These are phyloP conservation scores for Hirtodrosophila histrioides DNA, from an alignment of 2,888 invertebrate genomes.

Conservation along the genomic window DNA sequence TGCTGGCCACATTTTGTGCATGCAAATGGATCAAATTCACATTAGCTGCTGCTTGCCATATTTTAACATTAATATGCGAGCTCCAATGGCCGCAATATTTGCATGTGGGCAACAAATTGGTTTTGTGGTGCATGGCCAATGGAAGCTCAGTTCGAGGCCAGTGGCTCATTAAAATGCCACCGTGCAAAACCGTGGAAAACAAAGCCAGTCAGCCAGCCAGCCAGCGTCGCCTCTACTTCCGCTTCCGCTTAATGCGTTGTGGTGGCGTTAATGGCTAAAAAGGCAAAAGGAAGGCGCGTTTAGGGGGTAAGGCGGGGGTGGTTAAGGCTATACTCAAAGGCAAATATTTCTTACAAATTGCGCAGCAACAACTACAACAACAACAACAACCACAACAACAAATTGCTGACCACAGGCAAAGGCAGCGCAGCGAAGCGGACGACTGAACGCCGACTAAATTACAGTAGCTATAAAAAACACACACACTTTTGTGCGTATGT, in stretches of 20 bases:
- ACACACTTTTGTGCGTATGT: no score
- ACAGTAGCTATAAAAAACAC: no score
- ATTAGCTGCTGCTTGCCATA: conserved; percentile 25
- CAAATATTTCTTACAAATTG: conserved; percentile 54
- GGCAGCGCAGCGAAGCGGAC: conserved; percentile 24
- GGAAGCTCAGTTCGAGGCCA: conserved; percentile 16
- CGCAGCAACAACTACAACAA: conserved; percentile 9
- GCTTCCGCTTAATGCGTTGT: conserved; percentile 54
- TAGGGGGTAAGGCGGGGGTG: neutral
- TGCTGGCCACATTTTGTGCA: conserved; percentile 18
- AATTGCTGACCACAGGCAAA: conserved; percentile 34
- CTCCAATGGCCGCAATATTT: conserved; percentile 33
- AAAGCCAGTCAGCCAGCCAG: conserved; percentile 22
- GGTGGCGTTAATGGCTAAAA: conserved; percentile 68
- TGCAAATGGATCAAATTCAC: conserved; percentile 27
- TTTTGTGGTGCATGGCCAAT: conserved; percentile 10
- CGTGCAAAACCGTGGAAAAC: conserved; percentile 34
- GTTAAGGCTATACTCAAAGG: conserved; percentile 65
- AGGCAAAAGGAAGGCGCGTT: conserved; percentile 2
- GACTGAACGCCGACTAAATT: conserved; percentile 32
- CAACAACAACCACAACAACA: conserved; percentile 8
- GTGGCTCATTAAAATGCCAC: conserved; percentile 70
- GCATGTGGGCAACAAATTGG: conserved; percentile 54
- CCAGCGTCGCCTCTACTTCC: conserved; percentile 44
- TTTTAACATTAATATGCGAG: conserved; percentile 42